These are phyloP conservation scores for Athalia cordata DNA, from an alignment of 2,888 invertebrate species.

Conservation along the genomic window DNA sequence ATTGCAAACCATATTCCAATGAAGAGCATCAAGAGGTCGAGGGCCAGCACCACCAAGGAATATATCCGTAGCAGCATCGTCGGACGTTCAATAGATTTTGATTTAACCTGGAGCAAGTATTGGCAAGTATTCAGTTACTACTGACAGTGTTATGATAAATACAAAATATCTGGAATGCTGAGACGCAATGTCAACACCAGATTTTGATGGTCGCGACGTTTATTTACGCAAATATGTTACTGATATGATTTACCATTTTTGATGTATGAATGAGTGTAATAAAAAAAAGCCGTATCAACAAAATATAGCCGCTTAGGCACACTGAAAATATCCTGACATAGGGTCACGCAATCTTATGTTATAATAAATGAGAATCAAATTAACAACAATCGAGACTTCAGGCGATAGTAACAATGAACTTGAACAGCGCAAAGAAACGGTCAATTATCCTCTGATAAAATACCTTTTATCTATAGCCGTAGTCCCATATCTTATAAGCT, in stretches of 20 bases:
- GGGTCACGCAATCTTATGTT: too few relatives aligned
- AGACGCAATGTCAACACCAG: too few relatives aligned
- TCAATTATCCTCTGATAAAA: background rate
- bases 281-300: too few relatives aligned
- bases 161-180: background rate
- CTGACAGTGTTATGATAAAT: background rate
- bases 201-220: too few relatives aligned
- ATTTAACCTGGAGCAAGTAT: conserved; percentile 46
- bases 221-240: too few relatives aligned
- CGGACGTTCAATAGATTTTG: conserved; percentile 65
- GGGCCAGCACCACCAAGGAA: conserved; percentile 76
- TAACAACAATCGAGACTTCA: background rate
- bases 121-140: background rate
- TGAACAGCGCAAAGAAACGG: background rate
- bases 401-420: background rate
- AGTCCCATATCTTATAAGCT: background rate
- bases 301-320: too few relatives aligned
- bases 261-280: too few relatives aligned
- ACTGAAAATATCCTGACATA: too few relatives aligned
- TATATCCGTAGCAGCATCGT: conserved; percentile 77
- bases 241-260: too few relatives aligned
- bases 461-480: conserved; percentile 19
- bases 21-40: conserved; percentile 76
- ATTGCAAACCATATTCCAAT: conserved; percentile 76
- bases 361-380: background rate